A percentile compares a stretch with the other conserved stretches of the same genome.
Conservation (phyloP, 37 sponge, comb jelly and placozoan species). For the Dysidea cf. avara region DNA sequence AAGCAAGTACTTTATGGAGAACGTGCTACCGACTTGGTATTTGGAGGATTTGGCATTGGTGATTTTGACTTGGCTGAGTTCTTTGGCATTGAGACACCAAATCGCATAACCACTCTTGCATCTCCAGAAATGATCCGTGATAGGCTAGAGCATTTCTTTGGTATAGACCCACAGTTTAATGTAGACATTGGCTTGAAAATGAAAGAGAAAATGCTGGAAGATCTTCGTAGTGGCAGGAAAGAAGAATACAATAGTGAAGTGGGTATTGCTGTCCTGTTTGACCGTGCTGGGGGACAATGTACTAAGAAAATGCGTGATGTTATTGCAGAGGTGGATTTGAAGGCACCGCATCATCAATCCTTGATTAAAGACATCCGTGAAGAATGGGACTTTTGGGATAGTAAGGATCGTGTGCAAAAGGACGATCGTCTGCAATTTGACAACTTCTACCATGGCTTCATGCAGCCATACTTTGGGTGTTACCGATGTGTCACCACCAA, state of each 20-base stretch:
- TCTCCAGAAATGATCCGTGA: slow-evolving; percentile 63
- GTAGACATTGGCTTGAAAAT: slow-evolving; percentile 49
- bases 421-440: too few species aligned
- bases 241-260: slow-evolving; percentile 86
- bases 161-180: slow-evolving; percentile 54
- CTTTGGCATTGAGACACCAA: too few species aligned
- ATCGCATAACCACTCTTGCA: slow-evolving; percentile 78
- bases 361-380: slow-evolving; percentile 59
- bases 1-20: too few species aligned
- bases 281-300: too few species aligned
- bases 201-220: slow-evolving; percentile 74
- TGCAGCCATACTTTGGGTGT: too few species aligned
- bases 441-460: too few species aligned
- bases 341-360: slow-evolving; percentile 22
- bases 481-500: too few species aligned
- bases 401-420: neutral
- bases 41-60: slow-evolving; percentile 68
- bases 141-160: slow-evolving; percentile 62
- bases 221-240: slow-evolving; percentile 51
- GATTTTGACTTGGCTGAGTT: slow-evolving; percentile 85
- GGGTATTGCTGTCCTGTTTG: slow-evolving; percentile 71
- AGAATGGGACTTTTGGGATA: slow-evolving; percentile 77
- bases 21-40: slow-evolving; percentile 78
- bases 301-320: slow-evolving; percentile 43
- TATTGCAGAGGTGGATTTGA: slow-evolving; percentile 39